Evolutionary conservation across 2,113 vertebrate genomes (phyloP), one percentile per base, ranked within the genome.

Genomic region (Micronisus gabar): DNA sequence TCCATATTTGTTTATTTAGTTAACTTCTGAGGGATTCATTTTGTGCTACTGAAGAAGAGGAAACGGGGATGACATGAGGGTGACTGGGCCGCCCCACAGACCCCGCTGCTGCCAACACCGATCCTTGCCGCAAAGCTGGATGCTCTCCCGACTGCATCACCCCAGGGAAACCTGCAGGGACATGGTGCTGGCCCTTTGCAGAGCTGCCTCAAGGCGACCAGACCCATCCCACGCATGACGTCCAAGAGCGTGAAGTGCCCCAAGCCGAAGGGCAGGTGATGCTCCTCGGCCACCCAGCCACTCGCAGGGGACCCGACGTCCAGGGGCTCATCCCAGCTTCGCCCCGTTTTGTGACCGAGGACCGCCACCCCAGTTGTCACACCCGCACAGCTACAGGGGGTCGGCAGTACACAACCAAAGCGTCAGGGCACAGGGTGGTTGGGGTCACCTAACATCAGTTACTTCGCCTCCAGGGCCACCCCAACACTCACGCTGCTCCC

Each of bases 1-100:
- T 91, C 91, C 83, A 56, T 75, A 95, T 96, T 97, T 97, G 96
- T 95, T 97, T 97, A 80, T 93, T 96, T 97, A 96, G 92, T 76
- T 92, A 96, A 95, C 90, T 97, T 96, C 95, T 84, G 75, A 97
- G 80, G 88, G 86, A 92, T 93, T 96, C 36, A 25, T 92, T 95
- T 81, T 90, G 88, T 48, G 94, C 96, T 96, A 96, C 97, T 68
- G 97, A 43, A 95, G 86, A 80, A 20, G 45, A 93, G 82, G 80
- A 94, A 94, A 90, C 3, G 11, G 62, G 55, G 52, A 90, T 59
- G 81, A 86, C 71, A 53, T 15, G 93, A 84, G 76, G 34, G 62
- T 12, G 74, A 75, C 50, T 6, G 18, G 45, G 56, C 7, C 0
- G 52, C 66, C 71, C 55, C 6, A 3, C 58, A 61, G 66, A 30